Evolutionary conservation across 2,888 invertebrate genomes (phyloP).

Genomic region (Isoperla grammatica): DNA sequence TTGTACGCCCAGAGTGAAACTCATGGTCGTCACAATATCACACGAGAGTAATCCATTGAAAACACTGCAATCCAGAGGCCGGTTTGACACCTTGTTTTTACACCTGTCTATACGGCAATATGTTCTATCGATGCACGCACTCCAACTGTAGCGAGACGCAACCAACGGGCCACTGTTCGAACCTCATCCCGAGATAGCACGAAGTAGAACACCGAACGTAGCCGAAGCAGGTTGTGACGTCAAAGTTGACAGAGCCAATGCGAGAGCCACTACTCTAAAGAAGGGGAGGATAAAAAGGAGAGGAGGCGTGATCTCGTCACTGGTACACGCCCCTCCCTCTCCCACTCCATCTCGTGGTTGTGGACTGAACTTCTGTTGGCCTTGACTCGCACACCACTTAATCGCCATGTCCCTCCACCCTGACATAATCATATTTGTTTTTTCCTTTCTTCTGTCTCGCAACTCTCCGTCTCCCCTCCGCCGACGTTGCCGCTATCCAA

Average conservation of each 20-base stretch:
- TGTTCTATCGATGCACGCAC: background rate
- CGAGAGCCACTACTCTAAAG: conserved; percentile 22
- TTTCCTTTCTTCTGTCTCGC: conserved; percentile 19
- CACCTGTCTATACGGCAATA: conserved; percentile 6
- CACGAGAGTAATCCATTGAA: conserved; percentile 2
- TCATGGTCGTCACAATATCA: conserved; percentile 24
- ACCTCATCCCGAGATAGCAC: conserved; percentile 13
- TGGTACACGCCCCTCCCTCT: conserved; percentile 7
- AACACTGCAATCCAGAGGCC: background rate
- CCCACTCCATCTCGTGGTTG: conserved; percentile 21
- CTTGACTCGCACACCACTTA: conserved; percentile 25
- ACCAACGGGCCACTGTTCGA: conserved; percentile 12
- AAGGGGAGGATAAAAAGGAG: conserved; percentile 27
- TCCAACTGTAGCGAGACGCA: conserved; percentile 30
- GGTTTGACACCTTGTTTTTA: background rate
- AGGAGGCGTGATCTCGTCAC: conserved; percentile 26
- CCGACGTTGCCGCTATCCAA: too few species aligned
- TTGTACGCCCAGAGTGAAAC: conserved; percentile 28
- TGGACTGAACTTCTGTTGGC: conserved; percentile 24
- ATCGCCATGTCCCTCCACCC: conserved; percentile 20
- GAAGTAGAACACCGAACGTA: conserved; percentile 13
- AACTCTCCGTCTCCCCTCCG: conserved; percentile 1
- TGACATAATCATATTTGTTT: conserved; percentile 21
- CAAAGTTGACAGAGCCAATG: conserved; percentile 23
- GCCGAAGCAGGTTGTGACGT: conserved; percentile 26